These are phyloP conservation scores for Drosophila ambigua DNA, from an alignment of 1,140 invertebrate species.

Conservation along the genomic window DNA sequence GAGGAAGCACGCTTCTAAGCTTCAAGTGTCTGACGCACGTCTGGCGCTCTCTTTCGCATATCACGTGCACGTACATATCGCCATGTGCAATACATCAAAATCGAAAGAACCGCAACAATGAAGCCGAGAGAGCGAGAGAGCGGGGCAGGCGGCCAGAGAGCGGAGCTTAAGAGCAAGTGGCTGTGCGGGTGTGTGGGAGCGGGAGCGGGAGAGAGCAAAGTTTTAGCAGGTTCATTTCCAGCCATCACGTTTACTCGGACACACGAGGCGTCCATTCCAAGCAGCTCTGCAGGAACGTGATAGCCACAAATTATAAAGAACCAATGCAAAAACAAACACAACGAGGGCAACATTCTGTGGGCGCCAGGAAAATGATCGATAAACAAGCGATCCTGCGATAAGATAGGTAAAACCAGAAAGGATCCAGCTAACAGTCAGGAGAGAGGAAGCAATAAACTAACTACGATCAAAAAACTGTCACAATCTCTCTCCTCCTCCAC, in stretches of 20 bases:
- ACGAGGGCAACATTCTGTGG: slow-evolving; percentile 5
- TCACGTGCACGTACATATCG: slow-evolving; percentile 15
- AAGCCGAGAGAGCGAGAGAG: neutral
- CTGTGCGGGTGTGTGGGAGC: too few relatives aligned
- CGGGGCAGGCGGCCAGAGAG: neutral
- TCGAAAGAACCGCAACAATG: slow-evolving; percentile 39
- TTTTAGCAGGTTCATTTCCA: slow-evolving; percentile 38
- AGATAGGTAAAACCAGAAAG: slow-evolving; percentile 40
- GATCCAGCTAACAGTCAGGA: slow-evolving; percentile 13
- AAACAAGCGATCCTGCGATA: slow-evolving; percentile 40
- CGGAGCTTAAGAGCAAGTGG: too few relatives aligned
- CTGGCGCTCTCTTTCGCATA: slow-evolving; percentile 29
- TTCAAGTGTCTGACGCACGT: slow-evolving; percentile 44
- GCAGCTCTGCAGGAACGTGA: slow-evolving; percentile 45
- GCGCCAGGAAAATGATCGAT: slow-evolving; percentile 50
- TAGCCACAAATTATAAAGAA: slow-evolving; percentile 40
- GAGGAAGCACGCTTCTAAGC: slow-evolving; percentile 27
- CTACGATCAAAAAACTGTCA: slow-evolving; percentile 75
- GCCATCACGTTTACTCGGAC: slow-evolving; percentile 80
- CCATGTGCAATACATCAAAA: slow-evolving; percentile 1
- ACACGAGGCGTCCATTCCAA: slow-evolving; percentile 80
- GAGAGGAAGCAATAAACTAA: slow-evolving; percentile 78
- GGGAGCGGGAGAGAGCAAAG: slow-evolving; percentile 13
- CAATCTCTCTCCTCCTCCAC: slow-evolving; percentile 38
- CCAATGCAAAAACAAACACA: slow-evolving; percentile 25